Conservation (phyloP, 2,113 vertebrate genomes). For the Scomber colias region DNA sequence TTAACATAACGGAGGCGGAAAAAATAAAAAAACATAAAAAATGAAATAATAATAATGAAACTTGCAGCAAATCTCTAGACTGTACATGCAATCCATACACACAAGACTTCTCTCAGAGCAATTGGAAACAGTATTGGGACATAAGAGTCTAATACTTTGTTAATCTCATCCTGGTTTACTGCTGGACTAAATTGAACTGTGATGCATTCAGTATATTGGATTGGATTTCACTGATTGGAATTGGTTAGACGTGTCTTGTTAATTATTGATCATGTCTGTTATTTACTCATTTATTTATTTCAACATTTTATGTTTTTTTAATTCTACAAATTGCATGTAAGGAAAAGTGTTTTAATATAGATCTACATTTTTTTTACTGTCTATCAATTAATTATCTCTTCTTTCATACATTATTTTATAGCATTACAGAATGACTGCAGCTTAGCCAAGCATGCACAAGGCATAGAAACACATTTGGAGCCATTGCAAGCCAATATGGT, state of each 20-base stretch:
- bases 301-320: background rate
- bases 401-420: background rate
- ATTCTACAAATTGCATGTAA: background rate
- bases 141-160: constrained; percentile 6
- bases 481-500: background rate
- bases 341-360: no score
- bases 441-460: background rate
- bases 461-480: background rate
- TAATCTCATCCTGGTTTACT: constrained; percentile 45
- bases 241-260: constrained; percentile 45
- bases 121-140: constrained; percentile 33
- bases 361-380: background rate
- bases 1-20: background rate
- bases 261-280: constrained; percentile 16
- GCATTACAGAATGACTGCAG: background rate
- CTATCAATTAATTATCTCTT: background rate
- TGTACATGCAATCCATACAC: background rate
- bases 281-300: no score
- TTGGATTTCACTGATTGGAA: constrained; percentile 26
- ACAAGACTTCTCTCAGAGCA: background rate
- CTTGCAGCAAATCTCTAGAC: background rate
- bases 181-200: constrained; percentile 25
- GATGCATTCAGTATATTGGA: constrained; percentile 33
- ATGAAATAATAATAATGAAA: background rate
- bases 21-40: background rate